A percentile compares a stretch with the other conserved stretches of the same genome.
Evolutionary conservation across 2,797 vertebrate genomes (phyloP).

Genomic region (Scomberomorus guttatus): DNA sequence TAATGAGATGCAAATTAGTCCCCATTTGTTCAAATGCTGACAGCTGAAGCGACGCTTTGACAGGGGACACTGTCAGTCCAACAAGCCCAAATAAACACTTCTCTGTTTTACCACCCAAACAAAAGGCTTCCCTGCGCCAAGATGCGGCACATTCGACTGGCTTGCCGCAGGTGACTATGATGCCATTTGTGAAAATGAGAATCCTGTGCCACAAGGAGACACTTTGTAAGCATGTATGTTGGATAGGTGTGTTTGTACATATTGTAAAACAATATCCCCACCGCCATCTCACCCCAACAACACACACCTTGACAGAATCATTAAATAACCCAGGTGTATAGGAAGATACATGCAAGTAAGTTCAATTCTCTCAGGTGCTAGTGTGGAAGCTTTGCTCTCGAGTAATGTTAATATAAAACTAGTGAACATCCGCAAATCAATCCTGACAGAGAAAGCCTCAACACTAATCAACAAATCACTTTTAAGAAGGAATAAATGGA

Average conservation of each 20-base stretch:
- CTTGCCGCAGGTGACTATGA: conserved; percentile 65
- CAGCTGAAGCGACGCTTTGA: conserved; percentile 74
- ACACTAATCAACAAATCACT: conserved; percentile 18
- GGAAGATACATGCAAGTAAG: conserved; percentile 29
- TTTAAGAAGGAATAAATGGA: neutral
- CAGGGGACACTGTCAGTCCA: conserved; percentile 72
- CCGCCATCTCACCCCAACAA: conserved; percentile 38
- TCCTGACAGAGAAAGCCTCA: neutral
- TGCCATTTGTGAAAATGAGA: conserved; percentile 65
- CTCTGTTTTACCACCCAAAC: conserved; percentile 68
- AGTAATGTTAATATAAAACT: neutral
- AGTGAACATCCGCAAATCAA: neutral
- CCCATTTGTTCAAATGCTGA: conserved; percentile 75
- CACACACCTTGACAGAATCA: conserved; percentile 44
- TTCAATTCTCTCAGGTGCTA: conserved; percentile 37
- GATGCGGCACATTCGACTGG: conserved; percentile 57
- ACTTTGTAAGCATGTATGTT: conserved; percentile 46
- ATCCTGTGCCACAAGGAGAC: conserved; percentile 53
- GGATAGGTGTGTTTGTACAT: conserved; percentile 67
- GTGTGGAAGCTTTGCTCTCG: neutral
- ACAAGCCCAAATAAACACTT: conserved; percentile 77
- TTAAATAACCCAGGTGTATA: conserved; percentile 57
- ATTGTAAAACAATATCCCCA: conserved; percentile 72
- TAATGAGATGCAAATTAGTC: conserved; percentile 85
- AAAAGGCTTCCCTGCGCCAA: conserved; percentile 60